These are phyloP conservation scores for Pimpla rufipes DNA, from an alignment of 2,888 invertebrate genomes.

Conservation along the genomic window DNA sequence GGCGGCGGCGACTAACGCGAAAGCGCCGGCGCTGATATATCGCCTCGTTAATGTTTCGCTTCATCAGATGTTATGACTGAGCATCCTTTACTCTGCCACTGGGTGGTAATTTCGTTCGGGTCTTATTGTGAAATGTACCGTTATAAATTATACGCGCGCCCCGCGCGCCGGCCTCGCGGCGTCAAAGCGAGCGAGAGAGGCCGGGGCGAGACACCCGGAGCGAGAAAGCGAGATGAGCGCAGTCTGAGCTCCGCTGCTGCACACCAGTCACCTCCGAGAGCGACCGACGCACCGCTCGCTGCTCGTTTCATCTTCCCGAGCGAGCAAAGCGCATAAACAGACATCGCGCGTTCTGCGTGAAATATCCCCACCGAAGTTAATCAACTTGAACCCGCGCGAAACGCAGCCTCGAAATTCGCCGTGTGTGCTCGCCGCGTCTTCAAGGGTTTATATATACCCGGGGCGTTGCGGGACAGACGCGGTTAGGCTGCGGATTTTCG, in stretches of 20 bases:
- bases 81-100: constrained; percentile 82
- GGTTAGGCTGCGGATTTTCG: constrained; percentile 17
- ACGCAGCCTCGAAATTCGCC: constrained; percentile 24
- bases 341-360: constrained; percentile 51
- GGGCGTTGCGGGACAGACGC: neutral
- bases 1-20: constrained; percentile 52
- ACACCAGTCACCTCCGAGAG: constrained; percentile 58
- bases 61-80: constrained; percentile 84
- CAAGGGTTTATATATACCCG: constrained; percentile 4
- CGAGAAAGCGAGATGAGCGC: neutral
- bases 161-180: constrained; percentile 18
- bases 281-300: constrained; percentile 71
- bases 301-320: constrained; percentile 72
- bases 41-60: constrained; percentile 84
- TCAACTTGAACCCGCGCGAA: constrained; percentile 44
- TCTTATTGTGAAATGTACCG: constrained; percentile 80
- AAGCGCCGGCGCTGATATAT: constrained; percentile 79
- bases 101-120: constrained; percentile 82
- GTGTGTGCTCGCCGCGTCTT: neutral
- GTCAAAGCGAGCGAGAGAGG: constrained; percentile 29
- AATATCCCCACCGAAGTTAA: constrained; percentile 56
- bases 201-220: constrained; percentile 1
- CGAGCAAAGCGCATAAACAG: constrained; percentile 58
- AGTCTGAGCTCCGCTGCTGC: constrained; percentile 28
- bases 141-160: constrained; percentile 76